Base-by-base conservation (phyloP, 2,113 vertebrate species). In the Helogale parvula region DNA sequence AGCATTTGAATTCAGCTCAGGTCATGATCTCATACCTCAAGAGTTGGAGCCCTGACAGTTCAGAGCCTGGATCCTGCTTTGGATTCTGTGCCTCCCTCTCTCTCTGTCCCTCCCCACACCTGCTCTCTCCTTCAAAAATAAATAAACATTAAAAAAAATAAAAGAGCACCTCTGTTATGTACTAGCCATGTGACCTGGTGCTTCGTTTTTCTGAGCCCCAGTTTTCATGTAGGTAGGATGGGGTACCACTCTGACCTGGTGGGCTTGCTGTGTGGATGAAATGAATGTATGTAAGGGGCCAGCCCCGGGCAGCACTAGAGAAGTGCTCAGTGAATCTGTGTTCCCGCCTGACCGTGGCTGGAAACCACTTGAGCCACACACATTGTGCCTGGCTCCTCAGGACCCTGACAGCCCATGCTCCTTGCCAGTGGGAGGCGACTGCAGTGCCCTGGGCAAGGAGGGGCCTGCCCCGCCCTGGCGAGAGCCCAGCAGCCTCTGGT, bases 201-300 rank as follows among this genome's bases (percentile, higher is more conserved):
- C 82, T 96, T 63, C 17, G 25, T 52, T 15, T 85, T 91, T 88
- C 60, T 60, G 57, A 88, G 50, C 41, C 21, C 89, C n/a, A 8
- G 27, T 83, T 95, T 96, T 65, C 65, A 65, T 81, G 14, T 29
- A 65, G 86, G 45, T n/a, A 83, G 76, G 54, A 68, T n/a, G 25
- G 69, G 17, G 8, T 41, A 57, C 0, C 10, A 47, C 1, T 1
- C 31, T 76, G 52, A 69, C 50, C 77, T 47, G 31, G 12, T 77
- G 31, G 45, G 29, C 15, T 16, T 3, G 27, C 14, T 8, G 31
- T 83, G 33, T 57, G 41, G 41, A 63, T 45, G 35, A 47, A 41
- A 68, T 6, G 13, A 38, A 33, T 33, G 33, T 33, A 31, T 68
- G 14, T 33, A 13, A 47, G 89, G 29, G 9, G 25, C 52, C 17